Conservation (phyloP, 2,113 vertebrate species). For the Tupaia chinensis region DNA sequence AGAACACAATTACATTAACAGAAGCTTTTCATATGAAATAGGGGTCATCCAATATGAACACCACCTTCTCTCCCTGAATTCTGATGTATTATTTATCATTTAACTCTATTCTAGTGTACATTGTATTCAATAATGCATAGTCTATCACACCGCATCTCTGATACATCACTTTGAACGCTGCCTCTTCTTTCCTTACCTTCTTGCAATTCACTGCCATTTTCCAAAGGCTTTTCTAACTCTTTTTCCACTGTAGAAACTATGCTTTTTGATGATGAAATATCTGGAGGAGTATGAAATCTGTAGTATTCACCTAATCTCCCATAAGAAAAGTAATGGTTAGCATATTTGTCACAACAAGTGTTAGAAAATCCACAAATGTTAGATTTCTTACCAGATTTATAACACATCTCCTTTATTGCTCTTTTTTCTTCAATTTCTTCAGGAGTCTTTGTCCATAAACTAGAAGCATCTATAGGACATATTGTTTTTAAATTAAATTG, state of each 20-base stretch:
- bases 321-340: slow-evolving; percentile 59
- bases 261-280: slow-evolving; percentile 62
- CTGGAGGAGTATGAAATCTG: slow-evolving; percentile 76
- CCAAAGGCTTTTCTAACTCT: slow-evolving; percentile 76
- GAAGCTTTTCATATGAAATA: background rate
- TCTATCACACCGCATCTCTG: background rate
- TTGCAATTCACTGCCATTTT: slow-evolving; percentile 80
- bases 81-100: slow-evolving; percentile 42
- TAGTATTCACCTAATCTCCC: slow-evolving; percentile 87
- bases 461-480: slow-evolving; percentile 83
- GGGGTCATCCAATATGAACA: background rate
- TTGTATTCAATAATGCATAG: slow-evolving; percentile 54
- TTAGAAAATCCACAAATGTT: slow-evolving; percentile 43
- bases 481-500: slow-evolving; percentile 68
- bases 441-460: slow-evolving; percentile 81
- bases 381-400: slow-evolving; percentile 85
- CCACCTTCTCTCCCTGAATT: background rate
- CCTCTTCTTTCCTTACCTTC: slow-evolving; percentile 82
- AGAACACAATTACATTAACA: slow-evolving; percentile 33
- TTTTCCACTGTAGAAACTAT: slow-evolving; percentile 60
- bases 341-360: background rate
- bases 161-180: background rate
- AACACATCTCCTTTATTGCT: slow-evolving; percentile 87
- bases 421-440: slow-evolving; percentile 87
- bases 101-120: background rate